These are phyloP conservation scores for Cerastis leucographa DNA, from an alignment of 2,888 invertebrate species.

Conservation along the genomic window DNA sequence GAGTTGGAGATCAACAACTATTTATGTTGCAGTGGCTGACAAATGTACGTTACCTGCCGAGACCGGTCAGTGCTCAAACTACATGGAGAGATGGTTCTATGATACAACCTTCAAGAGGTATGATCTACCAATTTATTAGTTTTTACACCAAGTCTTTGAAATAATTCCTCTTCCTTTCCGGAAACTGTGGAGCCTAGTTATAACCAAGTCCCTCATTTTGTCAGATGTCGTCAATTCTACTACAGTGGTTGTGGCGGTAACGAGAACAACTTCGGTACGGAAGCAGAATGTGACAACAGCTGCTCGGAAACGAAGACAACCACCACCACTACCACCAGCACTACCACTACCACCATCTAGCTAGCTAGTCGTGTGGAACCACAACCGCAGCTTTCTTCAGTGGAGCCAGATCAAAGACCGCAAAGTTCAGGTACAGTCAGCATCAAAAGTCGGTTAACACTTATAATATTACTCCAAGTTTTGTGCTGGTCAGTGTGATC, in stretches of 20 bases:
- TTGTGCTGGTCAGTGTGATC: too few relatives aligned
- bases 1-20: conserved; percentile 7
- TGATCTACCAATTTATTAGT: conserved; percentile 20
- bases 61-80: conserved; percentile 94
- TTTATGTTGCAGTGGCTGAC: conserved; percentile 77
- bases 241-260: conserved; percentile 98
- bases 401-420: too few relatives aligned
- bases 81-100: conserved; percentile 95
- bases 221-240: conserved; percentile 95
- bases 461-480: too few relatives aligned
- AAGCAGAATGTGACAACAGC: conserved; percentile 90
- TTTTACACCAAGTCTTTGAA: neutral
- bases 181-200: neutral
- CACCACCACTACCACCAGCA: conserved; percentile 72
- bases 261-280: conserved; percentile 94
- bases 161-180: neutral
- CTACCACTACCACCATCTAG: too few relatives aligned
- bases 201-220: neutral
- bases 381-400: too few relatives aligned
- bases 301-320: conserved; percentile 89
- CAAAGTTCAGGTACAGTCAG: too few relatives aligned
- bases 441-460: too few relatives aligned
- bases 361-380: conserved; percentile 56
- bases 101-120: conserved; percentile 92
- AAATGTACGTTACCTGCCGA: conserved; percentile 94